Conservation (phyloP, 1,140 invertebrate species). For the Drosophila pallidifrons region DNA sequence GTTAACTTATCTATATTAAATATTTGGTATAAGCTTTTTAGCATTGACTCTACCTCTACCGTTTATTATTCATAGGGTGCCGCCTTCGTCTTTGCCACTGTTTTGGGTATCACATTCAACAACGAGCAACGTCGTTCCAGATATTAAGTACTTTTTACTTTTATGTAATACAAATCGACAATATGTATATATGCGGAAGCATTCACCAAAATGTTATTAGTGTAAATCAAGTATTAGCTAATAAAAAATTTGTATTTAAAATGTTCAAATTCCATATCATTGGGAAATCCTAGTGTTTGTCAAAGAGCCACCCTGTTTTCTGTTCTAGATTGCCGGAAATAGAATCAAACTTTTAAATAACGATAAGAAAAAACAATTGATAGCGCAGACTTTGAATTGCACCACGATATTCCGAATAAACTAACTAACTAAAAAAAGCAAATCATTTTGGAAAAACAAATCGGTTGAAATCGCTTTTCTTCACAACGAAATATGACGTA, state of each 20-base stretch:
- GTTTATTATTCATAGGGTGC: conserved; percentile 31
- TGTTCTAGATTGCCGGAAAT: conserved; percentile 4
- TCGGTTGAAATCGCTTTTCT: too few species aligned
- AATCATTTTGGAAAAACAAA: too few species aligned
- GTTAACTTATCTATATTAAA: conserved; percentile 5
- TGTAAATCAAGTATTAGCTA: conserved; percentile 11
- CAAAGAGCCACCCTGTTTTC: not conserved
- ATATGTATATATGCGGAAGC: not conserved
- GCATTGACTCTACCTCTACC: conserved; percentile 7
- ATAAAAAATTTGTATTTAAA: conserved; percentile 16
- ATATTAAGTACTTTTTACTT: conserved; percentile 38
- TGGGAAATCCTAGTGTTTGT: not conserved
- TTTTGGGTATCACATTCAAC: conserved; percentile 63
- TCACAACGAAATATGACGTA: too few species aligned
- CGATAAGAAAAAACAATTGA: conserved; percentile 1
- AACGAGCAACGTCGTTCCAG: conserved; percentile 65
- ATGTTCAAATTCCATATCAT: not conserved
- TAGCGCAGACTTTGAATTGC: conserved; percentile 2
- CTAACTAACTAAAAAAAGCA: not conserved
- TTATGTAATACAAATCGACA: not conserved
- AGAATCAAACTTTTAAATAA: not conserved
- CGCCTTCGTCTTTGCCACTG: conserved; percentile 54
- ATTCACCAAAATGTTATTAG: conserved; percentile 8
- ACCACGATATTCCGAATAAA: not conserved
- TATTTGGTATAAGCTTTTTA: not conserved